Conservation (phyloP, 1,140 invertebrate genomes). For the Portunus trituberculatus region DNA sequence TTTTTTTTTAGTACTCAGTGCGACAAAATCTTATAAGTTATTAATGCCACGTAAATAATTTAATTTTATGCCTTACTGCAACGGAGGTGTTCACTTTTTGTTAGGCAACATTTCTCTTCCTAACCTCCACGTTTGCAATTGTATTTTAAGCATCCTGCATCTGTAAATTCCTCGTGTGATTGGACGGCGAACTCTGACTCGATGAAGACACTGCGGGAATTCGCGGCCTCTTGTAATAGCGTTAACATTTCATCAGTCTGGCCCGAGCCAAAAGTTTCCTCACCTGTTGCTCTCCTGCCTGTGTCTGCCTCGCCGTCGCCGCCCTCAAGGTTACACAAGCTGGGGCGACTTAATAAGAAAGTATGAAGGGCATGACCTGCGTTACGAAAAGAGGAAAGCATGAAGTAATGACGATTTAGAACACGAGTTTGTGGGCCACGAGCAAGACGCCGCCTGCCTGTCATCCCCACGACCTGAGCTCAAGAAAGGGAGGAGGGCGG, state of each 20-base stretch:
- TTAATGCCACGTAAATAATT: too few species aligned
- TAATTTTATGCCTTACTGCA: too few species aligned
- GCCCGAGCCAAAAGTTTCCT: background rate
- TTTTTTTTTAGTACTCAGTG: too few species aligned
- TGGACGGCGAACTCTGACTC: background rate
- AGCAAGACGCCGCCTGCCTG: background rate
- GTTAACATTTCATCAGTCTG: background rate
- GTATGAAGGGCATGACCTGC: background rate
- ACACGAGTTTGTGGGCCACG: background rate
- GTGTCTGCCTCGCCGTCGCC: background rate
- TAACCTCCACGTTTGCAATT: too few species aligned
- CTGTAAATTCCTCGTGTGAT: background rate
- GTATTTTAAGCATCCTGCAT: too few species aligned
- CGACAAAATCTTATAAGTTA: too few species aligned
- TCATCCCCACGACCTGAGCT: too few species aligned
- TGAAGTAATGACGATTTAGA: slow-evolving; percentile 4
- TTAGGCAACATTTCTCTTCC: too few species aligned
- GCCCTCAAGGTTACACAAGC: background rate
- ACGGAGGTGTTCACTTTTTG: too few species aligned
- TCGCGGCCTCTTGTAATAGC: background rate
- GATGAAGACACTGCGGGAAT: background rate
- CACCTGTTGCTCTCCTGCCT: background rate
- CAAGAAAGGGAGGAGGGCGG: background rate
- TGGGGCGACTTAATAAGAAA: background rate
- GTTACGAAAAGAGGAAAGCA: background rate